Percentiles rank a stretch among this genome's conserved stretches.
These are phyloP conservation scores for Theropithecus gelada DNA, from an alignment of 2,113 vertebrate genomes.

Conservation along the genomic window DNA sequence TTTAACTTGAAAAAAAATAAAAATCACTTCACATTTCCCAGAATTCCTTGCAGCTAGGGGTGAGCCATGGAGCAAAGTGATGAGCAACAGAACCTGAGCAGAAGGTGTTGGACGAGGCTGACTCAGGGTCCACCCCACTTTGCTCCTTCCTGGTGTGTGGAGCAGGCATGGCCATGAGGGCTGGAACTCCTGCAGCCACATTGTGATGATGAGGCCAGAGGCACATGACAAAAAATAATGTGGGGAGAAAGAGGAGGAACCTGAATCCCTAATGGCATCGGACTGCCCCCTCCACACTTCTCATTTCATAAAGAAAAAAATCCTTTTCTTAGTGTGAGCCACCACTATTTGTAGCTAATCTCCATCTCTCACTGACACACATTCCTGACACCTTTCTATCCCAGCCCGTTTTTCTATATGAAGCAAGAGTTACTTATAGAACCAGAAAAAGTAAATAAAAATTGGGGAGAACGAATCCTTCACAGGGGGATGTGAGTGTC, in stretches of 20 bases:
- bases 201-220: not conserved
- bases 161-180: not conserved
- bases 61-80: not conserved
- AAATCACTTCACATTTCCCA: not conserved
- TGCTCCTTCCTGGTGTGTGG: not conserved
- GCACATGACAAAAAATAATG: not conserved
- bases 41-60: not conserved
- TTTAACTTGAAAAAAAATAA: not conserved
- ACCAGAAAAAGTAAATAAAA: not conserved
- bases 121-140: not conserved
- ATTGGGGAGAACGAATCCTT: not conserved
- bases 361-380: not conserved
- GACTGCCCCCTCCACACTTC: too few relatives aligned
- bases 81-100: not conserved
- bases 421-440: not conserved
- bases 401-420: not conserved
- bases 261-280: not conserved
- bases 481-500: accelerated
- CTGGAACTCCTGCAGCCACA: not conserved
- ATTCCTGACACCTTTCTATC: not conserved
- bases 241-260: too few relatives aligned
- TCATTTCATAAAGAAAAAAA: too few relatives aligned
- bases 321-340: not conserved
- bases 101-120: not conserved
- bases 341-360: too few relatives aligned